phyloP scores from a whole-genome alignment of 2,888 invertebrate genomes.

The Crocallis elinguaria region DNA sequence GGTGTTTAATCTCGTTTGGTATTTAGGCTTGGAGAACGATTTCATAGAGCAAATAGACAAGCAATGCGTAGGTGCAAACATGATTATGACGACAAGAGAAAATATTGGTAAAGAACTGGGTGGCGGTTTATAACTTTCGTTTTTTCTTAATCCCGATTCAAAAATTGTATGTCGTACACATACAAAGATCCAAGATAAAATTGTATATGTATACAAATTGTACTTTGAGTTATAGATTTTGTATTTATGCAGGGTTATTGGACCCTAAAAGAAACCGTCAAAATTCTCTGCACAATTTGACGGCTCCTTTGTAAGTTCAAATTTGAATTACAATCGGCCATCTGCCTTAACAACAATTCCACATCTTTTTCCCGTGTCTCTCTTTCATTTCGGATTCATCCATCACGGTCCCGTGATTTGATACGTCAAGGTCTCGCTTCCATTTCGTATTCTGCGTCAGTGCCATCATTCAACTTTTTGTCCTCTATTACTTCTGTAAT shows the following conservation, averaged over 20 bases:
- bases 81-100: not conserved
- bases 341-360: slow-evolving; percentile 20
- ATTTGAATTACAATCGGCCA: slow-evolving; percentile 5
- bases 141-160: too few species aligned
- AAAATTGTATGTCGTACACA: too few species aligned
- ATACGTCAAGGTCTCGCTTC: slow-evolving; percentile 52
- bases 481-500: slow-evolving; percentile 69
- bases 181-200: too few species aligned
- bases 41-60: slow-evolving; percentile 19
- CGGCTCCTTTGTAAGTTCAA: not conserved
- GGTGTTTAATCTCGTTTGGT: slow-evolving; percentile 48
- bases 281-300: not conserved
- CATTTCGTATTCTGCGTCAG: slow-evolving; percentile 64
- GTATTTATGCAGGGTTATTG: not conserved
- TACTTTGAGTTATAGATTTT: not conserved
- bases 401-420: slow-evolving; percentile 56
- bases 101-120: not conserved
- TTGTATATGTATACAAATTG: too few species aligned
- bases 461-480: slow-evolving; percentile 73
- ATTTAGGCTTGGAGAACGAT: slow-evolving; percentile 30
- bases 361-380: slow-evolving; percentile 38
- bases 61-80: not conserved
- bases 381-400: slow-evolving; percentile 56
- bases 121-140: not conserved
- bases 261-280: not conserved